Conservation (phyloP, 2,113 vertebrate genomes). For the Thinocorus orbignyianus region DNA sequence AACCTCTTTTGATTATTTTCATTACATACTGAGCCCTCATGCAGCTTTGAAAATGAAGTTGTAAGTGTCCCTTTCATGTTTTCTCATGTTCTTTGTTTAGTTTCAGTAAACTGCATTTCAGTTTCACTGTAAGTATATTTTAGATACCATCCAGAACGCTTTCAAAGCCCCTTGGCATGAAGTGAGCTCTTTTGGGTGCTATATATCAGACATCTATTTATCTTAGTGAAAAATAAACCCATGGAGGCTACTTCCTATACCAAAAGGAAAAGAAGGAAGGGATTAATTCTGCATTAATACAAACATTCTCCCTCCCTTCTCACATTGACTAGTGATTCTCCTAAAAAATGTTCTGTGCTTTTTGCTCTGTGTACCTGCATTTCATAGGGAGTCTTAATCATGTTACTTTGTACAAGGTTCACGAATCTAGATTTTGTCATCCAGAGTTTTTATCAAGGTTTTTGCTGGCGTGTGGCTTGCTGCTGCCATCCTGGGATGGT, state of each 20-base stretch:
- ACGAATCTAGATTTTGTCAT: not conserved
- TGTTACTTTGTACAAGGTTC: not conserved
- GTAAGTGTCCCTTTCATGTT: not conserved
- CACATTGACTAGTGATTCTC: not conserved
- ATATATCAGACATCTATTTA: not conserved
- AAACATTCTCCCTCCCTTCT: not conserved
- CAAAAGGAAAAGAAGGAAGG: not conserved
- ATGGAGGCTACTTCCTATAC: not conserved
- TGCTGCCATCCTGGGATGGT: not conserved
- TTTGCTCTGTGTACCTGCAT: not conserved
- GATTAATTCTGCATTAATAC: not conserved
- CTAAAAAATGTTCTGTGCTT: not conserved
- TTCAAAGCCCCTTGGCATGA: not conserved
- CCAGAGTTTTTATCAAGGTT: not conserved
- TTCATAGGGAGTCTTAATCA: not conserved
- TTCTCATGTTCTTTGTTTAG: not conserved
- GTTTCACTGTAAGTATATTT: not conserved
- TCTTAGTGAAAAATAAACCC: constrained; percentile 6
- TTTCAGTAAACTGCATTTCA: not conserved
- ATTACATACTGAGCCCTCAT: not conserved
- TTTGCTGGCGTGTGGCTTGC: not conserved
- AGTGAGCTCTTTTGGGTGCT: not conserved
- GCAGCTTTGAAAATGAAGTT: not conserved
- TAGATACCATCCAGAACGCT: not conserved
- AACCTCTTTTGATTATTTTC: not conserved